phyloP scores from a whole-genome alignment of 1,140 invertebrate species.

The Holcopasites calliopsidis region DNA sequence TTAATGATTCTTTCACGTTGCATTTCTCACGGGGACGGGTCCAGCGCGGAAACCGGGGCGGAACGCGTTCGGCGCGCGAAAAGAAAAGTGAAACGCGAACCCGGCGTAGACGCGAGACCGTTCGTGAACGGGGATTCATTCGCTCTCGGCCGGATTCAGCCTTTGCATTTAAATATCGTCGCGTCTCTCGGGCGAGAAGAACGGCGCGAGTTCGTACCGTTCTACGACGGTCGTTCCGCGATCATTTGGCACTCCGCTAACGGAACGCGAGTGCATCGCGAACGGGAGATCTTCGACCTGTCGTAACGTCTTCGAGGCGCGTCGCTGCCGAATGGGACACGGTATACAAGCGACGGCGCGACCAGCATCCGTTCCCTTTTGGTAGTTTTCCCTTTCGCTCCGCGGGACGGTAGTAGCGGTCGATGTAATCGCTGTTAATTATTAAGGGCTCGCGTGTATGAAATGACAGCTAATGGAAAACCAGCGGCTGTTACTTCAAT shows the following conservation, averaged over 20 bases:
- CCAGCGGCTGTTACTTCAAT: not conserved
- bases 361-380: not conserved
- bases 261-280: not conserved
- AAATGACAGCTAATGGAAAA: too few relatives aligned
- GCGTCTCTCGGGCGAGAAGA: not conserved
- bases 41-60: not conserved
- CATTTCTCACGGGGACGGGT: not conserved
- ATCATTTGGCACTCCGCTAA: not conserved
- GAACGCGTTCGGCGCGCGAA: not conserved
- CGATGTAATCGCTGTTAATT: not conserved
- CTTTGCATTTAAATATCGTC: constrained; percentile 38
- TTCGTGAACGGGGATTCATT: constrained; percentile 1
- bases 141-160: not conserved
- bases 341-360: not conserved
- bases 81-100: not conserved
- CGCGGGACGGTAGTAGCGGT: too few relatives aligned
- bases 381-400: too few relatives aligned
- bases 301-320: constrained; percentile 23
- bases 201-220: constrained; percentile 2
- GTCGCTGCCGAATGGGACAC: constrained; percentile 25
- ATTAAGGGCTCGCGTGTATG: not conserved
- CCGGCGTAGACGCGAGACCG: constrained; percentile 1
- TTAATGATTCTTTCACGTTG: too few relatives aligned
- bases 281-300: constrained; percentile 29
- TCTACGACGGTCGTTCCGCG: not conserved